phyloP scores from a whole-genome alignment of 37 sponge, comb jelly and placozoan species.

The Eunapius fragilis region DNA sequence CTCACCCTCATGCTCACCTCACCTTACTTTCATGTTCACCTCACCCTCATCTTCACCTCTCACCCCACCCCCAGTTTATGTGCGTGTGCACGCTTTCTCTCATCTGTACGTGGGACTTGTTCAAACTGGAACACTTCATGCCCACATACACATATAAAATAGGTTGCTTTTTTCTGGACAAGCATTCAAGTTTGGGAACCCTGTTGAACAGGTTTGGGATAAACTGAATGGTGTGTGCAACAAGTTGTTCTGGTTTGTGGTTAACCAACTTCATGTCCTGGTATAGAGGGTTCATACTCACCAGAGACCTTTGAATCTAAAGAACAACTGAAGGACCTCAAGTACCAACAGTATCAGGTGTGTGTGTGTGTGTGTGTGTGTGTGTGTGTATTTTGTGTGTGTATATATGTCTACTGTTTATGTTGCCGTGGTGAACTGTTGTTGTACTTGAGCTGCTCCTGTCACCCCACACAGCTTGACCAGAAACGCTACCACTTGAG shows the following conservation, averaged over 20 bases:
- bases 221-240: slow-evolving; percentile 43
- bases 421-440: no score
- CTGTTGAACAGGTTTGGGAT: slow-evolving; percentile 45
- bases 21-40: no score
- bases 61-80: neutral
- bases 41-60: no score
- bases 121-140: no score
- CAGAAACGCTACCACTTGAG: slow-evolving; percentile 36
- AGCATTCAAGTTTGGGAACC: slow-evolving; percentile 70
- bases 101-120: no score
- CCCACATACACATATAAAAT: no score
- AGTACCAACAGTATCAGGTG: slow-evolving; percentile 63
- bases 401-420: neutral
- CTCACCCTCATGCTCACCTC: no score
- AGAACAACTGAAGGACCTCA: slow-evolving; percentile 27
- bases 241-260: neutral
- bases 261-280: neutral
- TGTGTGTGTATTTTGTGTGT: neutral
- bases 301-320: slow-evolving; percentile 13
- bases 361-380: neutral
- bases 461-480: slow-evolving; percentile 9
- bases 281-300: slow-evolving; percentile 19
- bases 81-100: no score
- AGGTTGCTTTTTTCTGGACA: slow-evolving; percentile 54
- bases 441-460: neutral